Percentiles rank a stretch among this genome's conserved stretches.
These are phyloP conservation scores for Gnathochromis pfefferi DNA, from an alignment of 2,113 vertebrate species.

Conservation along the genomic window DNA sequence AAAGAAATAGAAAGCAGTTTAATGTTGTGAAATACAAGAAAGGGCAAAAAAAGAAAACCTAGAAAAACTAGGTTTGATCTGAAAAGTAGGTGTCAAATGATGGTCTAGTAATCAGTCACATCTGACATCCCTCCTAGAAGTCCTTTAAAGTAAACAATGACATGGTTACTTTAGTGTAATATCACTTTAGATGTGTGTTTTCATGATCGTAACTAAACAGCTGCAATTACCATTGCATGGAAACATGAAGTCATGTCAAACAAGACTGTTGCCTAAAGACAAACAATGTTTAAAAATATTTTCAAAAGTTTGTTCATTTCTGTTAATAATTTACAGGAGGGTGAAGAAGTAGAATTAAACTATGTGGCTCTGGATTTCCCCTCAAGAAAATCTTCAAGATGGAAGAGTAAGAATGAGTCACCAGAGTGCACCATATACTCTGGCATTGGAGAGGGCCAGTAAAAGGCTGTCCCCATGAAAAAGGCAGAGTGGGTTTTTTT, in stretches of 20 bases:
- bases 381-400: neutral
- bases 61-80: fast-evolving
- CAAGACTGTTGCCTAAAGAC: neutral
- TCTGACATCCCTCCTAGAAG: neutral
- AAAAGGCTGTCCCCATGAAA: neutral
- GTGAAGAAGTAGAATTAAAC: neutral
- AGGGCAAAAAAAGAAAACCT: neutral
- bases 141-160: neutral
- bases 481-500: fast-evolving
- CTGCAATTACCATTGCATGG: neutral
- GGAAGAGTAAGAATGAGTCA: neutral
- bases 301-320: neutral
- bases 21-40: neutral
- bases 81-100: neutral
- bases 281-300: neutral
- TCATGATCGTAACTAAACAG: neutral
- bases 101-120: neutral
- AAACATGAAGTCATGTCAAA: neutral
- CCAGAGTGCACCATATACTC: neutral
- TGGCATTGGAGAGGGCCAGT: neutral
- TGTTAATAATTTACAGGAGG: neutral
- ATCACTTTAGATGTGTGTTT: neutral
- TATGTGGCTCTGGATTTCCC: constrained; percentile 26
- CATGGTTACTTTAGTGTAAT: neutral
- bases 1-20: fast-evolving